Percentiles rank a stretch among this genome's conserved stretches.
phyloP scores from a whole-genome alignment of 2,888 invertebrate species.

The Tetranychus piercei region DNA sequence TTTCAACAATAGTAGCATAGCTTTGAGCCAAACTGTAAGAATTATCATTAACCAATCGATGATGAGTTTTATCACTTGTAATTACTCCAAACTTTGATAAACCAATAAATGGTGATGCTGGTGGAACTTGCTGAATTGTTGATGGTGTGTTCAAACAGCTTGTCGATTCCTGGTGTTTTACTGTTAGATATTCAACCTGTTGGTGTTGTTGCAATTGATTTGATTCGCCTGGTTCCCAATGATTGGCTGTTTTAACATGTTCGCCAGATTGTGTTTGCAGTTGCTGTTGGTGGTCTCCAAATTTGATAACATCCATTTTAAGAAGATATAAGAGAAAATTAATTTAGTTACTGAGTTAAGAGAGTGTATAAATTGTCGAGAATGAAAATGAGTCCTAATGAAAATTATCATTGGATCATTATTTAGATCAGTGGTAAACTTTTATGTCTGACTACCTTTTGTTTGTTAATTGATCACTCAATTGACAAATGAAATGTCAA shows the following conservation, averaged over 20 bases:
- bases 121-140: neutral
- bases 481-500: neutral
- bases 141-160: neutral
- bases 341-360: neutral
- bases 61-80: neutral
- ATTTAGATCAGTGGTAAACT: neutral
- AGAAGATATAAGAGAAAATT: neutral
- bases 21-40: neutral
- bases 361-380: too few species aligned
- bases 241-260: neutral
- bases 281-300: neutral
- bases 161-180: neutral
- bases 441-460: neutral
- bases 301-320: neutral
- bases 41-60: neutral
- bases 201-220: neutral
- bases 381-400: too few species aligned
- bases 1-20: neutral
- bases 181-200: neutral
- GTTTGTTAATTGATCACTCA: neutral
- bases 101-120: neutral
- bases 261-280: neutral
- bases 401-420: neutral
- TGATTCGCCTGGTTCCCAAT: neutral
- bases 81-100: conserved; percentile 4